Evolutionary conservation across 1,140 invertebrate genomes (phyloP).

Genomic region (Drosophila sechellia): DNA sequence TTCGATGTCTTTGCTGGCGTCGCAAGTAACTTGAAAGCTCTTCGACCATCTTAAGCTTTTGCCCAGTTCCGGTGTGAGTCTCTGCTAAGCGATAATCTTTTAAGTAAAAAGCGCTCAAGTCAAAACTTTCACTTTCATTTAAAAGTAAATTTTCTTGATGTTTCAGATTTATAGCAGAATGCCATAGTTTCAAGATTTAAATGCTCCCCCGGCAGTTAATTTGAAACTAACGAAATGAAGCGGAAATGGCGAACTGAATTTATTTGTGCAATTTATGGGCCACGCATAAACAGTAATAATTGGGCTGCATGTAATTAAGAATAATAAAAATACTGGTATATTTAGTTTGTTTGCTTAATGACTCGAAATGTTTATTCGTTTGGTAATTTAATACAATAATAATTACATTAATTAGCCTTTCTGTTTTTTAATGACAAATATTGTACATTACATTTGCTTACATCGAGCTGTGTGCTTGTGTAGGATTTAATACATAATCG

Average conservation of each 20-base stretch:
- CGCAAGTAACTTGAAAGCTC: conserved; percentile 46
- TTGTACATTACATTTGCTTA: conserved; percentile 28
- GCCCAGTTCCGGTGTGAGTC: conserved; percentile 52
- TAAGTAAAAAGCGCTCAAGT: not conserved
- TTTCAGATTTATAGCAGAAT: not conserved
- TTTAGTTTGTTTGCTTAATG: conserved; percentile 62
- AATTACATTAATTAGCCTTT: conserved; percentile 79
- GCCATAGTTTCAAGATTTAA: not conserved
- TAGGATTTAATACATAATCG: conserved; percentile 21
- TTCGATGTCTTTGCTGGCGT: conserved; percentile 11
- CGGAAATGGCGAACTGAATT: conserved; percentile 15
- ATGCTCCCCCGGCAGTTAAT: conserved; percentile 16
- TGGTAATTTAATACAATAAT: conserved; percentile 73
- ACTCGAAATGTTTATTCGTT: conserved; percentile 70
- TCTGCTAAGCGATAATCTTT: not conserved
- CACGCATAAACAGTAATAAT: conserved; percentile 30
- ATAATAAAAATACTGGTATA: conserved; percentile 1
- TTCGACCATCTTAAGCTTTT: conserved; percentile 51
- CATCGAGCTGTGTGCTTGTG: conserved; percentile 6
- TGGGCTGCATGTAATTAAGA: conserved; percentile 46
- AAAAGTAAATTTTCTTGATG: conserved; percentile 15
- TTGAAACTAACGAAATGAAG: conserved; percentile 1
- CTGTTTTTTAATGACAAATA: conserved; percentile 42
- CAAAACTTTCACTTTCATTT: not conserved
- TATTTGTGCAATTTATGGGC: conserved; percentile 27